Evolutionary conservation across 2,797 vertebrate genomes (phyloP), one percentile per base, ranked within the genome.

Genomic region (Paratrypauchen microcephalus): DNA sequence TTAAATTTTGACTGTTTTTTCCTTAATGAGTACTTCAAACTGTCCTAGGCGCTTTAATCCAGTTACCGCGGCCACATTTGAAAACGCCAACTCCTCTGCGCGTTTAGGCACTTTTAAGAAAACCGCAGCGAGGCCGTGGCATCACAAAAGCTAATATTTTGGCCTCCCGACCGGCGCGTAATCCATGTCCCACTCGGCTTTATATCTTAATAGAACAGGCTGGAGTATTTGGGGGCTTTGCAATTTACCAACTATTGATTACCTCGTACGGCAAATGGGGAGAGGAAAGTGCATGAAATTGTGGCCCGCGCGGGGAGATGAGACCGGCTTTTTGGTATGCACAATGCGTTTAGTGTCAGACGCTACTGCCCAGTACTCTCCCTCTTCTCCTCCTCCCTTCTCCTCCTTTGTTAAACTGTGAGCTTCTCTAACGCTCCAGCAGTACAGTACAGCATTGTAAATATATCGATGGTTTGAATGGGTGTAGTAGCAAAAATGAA

Each of bases 271-370:
- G 24, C 62, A 30, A 65, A 65, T 8, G 47, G 61, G 63, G 50
- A 57, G 26, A 50, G 58, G 23, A 55, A 58, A 56, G 63, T 41
- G 36, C 9, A 45, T 12, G 26, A 52, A 65, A 65, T 65, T 13
- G 63, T 30, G 45, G 63, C 19, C 47, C 24, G 28, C 7, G 45
- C 62, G 81, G 59, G 73, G 85, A 85, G 83, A 82, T 86, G 80
- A 80, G 82, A 19, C 41, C 68, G 72, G 76, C 87, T 87, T 68
- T 77, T 90, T 90, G 88, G 85, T 90, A 90, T 91, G 86, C 83
- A 47, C 70, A 62, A 79, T 39, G 62, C 71, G 79, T 88, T 45
- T 59, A 79, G 85, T 86, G 83, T 89, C 82, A 87, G 83, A 80
- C 75, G 50, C 71, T 0, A 65, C 62, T 9, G 68, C n/a, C 62